Percentiles rank a stretch among this genome's conserved stretches.
Conservation (phyloP, 2,797 vertebrate genomes). For the Gymnoscopelus braueri region DNA sequence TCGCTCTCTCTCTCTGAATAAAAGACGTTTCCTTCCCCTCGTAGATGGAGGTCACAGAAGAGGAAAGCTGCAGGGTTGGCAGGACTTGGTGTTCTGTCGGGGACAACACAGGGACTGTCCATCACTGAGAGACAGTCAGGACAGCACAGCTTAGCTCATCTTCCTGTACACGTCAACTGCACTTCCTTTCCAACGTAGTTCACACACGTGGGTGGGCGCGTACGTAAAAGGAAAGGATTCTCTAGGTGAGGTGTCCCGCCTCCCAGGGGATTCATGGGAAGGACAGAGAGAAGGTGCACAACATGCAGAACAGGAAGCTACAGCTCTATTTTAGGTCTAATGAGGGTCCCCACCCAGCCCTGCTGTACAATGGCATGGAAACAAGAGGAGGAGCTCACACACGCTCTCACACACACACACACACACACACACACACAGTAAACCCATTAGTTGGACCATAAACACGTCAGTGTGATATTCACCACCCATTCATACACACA, state of each 20-base stretch:
- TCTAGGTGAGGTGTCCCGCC: neutral
- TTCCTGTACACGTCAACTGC: slow-evolving; percentile 27
- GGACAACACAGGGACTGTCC: slow-evolving; percentile 18
- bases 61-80: slow-evolving; percentile 26
- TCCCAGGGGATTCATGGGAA: slow-evolving; percentile 34
- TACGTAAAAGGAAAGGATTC: neutral
- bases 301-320: slow-evolving; percentile 65
- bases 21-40: neutral
- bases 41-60: slow-evolving; percentile 11
- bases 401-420: neutral
- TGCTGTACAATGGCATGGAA: slow-evolving; percentile 36
- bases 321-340: slow-evolving; percentile 56
- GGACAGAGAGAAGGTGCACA: slow-evolving; percentile 37
- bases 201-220: neutral
- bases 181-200: slow-evolving; percentile 14
- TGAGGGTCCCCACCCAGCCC: slow-evolving; percentile 42
- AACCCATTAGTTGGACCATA: slow-evolving; percentile 36
- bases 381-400: slow-evolving; percentile 20
- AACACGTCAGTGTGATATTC: slow-evolving; percentile 32
- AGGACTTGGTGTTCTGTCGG: slow-evolving; percentile 3
- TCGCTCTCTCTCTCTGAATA: neutral
- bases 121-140: slow-evolving; percentile 4
- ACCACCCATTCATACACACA: neutral
- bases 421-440: slow-evolving; percentile 14
- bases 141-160: slow-evolving; percentile 31